Percentiles rank a stretch among this genome's conserved stretches.
These are phyloP conservation scores for Microctonus hyperodae DNA, from an alignment of 2,888 invertebrate species.

Conservation along the genomic window DNA sequence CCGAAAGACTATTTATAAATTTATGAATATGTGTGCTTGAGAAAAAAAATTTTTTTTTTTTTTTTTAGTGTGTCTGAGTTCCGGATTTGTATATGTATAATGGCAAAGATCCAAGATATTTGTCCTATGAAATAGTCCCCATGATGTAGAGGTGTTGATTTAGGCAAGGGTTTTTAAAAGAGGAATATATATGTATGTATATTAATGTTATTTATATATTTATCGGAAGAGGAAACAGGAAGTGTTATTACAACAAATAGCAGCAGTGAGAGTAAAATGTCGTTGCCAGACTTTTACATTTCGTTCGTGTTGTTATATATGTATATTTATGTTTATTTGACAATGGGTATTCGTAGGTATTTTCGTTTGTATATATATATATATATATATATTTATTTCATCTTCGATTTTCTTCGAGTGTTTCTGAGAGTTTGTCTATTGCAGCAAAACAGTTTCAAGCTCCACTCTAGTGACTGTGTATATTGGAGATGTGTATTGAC, in stretches of 20 bases:
- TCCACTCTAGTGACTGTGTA: neutral
- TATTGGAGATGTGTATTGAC: neutral
- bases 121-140: constrained; percentile 44
- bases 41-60: neutral
- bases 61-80: neutral
- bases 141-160: constrained; percentile 48
- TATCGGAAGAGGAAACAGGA: constrained; percentile 50
- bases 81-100: constrained; percentile 19
- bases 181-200: constrained; percentile 52
- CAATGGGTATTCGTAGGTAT: too few relatives aligned
- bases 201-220: too few relatives aligned
- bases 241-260: constrained; percentile 36
- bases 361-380: constrained; percentile 16
- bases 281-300: constrained; percentile 42
- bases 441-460: constrained; percentile 9
- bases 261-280: constrained; percentile 43
- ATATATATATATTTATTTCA: constrained; percentile 5
- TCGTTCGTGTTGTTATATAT: constrained; percentile 15
- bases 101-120: constrained; percentile 48
- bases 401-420: constrained; percentile 10
- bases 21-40: neutral
- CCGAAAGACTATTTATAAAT: neutral
- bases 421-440: constrained; percentile 22
- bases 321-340: neutral
- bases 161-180: constrained; percentile 53